phyloP scores from a whole-genome alignment of 2,888 invertebrate genomes.

The Ophioninae sp. region DNA sequence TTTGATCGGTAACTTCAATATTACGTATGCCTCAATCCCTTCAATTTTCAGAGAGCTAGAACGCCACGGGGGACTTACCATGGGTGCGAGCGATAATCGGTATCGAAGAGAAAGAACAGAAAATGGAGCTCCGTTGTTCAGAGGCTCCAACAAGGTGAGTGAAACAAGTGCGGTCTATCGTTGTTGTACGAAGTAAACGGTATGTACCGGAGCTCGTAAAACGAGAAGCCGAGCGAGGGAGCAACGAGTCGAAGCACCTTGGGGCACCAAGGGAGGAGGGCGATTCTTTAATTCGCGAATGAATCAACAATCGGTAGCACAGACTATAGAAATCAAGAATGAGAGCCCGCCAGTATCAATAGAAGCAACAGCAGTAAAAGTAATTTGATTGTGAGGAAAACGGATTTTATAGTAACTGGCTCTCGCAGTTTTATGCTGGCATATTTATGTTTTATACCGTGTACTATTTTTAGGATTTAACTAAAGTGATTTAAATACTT shows the following conservation, averaged over 20 bases:
- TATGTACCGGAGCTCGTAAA: slow-evolving; percentile 57
- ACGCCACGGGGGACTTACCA: slow-evolving; percentile 50
- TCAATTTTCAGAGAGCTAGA: slow-evolving; percentile 28
- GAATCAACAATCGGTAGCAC: slow-evolving; percentile 55
- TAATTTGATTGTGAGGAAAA: slow-evolving; percentile 52
- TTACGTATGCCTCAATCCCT: neutral
- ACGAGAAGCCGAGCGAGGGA: slow-evolving; percentile 48
- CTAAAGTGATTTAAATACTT: neutral
- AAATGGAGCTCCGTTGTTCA: slow-evolving; percentile 22
- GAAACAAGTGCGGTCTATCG: slow-evolving; percentile 54
- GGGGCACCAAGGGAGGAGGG: slow-evolving; percentile 1
- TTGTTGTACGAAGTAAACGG: slow-evolving; percentile 2
- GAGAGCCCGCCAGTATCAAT: slow-evolving; percentile 40
- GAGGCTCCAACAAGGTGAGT: slow-evolving; percentile 49
- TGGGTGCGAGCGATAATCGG: slow-evolving; percentile 52
- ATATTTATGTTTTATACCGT: slow-evolving; percentile 14
- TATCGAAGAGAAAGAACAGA: neutral
- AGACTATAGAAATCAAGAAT: slow-evolving; percentile 41
- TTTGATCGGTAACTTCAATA: neutral
- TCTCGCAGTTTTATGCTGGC: neutral
- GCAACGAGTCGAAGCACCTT: slow-evolving; percentile 19
- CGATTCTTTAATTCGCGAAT: slow-evolving; percentile 40
- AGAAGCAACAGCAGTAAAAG: slow-evolving; percentile 48
- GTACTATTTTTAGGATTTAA: slow-evolving; percentile 16
- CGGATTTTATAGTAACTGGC: slow-evolving; percentile 44